Percentiles rank a stretch among this genome's conserved stretches.
Conservation (phyloP, 92 coral and sea anemone genomes). For the Zoanthus gigantus region DNA sequence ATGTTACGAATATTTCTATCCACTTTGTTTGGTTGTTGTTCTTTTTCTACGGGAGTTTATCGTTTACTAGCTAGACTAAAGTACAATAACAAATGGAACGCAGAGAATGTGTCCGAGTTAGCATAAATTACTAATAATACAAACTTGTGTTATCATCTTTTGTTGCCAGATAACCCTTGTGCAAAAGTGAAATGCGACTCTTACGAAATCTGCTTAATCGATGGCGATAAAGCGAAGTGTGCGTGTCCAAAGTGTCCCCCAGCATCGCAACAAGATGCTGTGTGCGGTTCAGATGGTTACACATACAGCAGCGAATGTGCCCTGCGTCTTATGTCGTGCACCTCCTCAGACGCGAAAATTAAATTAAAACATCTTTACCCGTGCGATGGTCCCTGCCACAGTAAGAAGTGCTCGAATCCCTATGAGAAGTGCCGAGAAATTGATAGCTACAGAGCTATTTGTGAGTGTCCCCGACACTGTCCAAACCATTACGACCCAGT, state of each 20-base stretch:
- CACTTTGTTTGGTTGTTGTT: no score
- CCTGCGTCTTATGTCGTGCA: neutral
- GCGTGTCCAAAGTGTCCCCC: neutral
- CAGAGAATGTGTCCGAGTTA: no score
- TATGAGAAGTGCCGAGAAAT: neutral
- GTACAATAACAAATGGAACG: no score
- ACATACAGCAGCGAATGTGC: conserved; percentile 7
- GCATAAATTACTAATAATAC: no score
- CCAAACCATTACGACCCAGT: neutral
- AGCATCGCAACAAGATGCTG: neutral
- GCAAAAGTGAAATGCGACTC: neutral
- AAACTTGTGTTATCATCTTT: no score
- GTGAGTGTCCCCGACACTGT: neutral
- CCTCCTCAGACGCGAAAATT: neutral
- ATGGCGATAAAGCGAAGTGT: neutral
- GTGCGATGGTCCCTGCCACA: neutral
- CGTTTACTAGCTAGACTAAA: no score
- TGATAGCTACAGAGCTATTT: neutral
- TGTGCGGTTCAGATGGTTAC: conserved; percentile 14
- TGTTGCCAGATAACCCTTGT: neutral
- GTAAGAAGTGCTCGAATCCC: neutral
- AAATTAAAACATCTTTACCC: neutral
- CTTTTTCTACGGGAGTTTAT: no score
- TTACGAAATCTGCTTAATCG: neutral
- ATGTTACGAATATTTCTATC: no score